Evolutionary conservation across 2,797 vertebrate genomes (phyloP).

Genomic region (Cichlasoma orientale): DNA sequence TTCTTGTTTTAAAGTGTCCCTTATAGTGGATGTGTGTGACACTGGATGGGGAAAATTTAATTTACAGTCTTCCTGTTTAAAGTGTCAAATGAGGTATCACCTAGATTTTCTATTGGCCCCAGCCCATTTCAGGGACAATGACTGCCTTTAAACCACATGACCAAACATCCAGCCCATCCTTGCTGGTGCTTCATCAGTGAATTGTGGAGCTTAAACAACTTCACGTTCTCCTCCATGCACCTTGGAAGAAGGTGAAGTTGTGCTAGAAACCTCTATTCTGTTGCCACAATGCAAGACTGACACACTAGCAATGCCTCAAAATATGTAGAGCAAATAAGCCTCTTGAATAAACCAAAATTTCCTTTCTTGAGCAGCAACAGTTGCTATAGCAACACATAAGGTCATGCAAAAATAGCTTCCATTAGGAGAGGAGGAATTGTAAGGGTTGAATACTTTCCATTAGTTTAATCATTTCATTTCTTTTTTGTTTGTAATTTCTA

Average conservation of each 20-base stretch:
- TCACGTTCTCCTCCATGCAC: not conserved
- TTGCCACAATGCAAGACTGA: conserved; percentile 5
- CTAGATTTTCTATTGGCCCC: not conserved
- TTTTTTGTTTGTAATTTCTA: not conserved
- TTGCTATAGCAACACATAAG: conserved; percentile 83
- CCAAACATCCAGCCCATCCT: not conserved
- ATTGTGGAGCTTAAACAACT: not conserved
- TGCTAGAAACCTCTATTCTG: not conserved
- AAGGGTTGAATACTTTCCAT: conserved; percentile 43
- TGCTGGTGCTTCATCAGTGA: not conserved
- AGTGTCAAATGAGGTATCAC: not conserved
- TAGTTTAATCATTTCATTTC: conserved; percentile 24
- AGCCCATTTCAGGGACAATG: not conserved
- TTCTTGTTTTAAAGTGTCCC: not conserved
- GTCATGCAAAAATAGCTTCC: conserved; percentile 74
- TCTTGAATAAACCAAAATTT: conserved; percentile 66
- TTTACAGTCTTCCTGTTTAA: not conserved
- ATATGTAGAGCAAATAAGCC: conserved; percentile 62
- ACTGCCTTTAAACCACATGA: not conserved
- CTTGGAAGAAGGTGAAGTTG: not conserved
- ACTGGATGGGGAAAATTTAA: not conserved
- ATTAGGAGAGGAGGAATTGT: conserved; percentile 67
- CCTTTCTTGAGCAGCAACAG: conserved; percentile 76
- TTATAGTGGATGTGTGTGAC: not conserved
- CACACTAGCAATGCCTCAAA: conserved; percentile 20